These are phyloP conservation scores for Cyclargus thomasi DNA, from an alignment of 1,140 invertebrate genomes.

Conservation along the genomic window DNA sequence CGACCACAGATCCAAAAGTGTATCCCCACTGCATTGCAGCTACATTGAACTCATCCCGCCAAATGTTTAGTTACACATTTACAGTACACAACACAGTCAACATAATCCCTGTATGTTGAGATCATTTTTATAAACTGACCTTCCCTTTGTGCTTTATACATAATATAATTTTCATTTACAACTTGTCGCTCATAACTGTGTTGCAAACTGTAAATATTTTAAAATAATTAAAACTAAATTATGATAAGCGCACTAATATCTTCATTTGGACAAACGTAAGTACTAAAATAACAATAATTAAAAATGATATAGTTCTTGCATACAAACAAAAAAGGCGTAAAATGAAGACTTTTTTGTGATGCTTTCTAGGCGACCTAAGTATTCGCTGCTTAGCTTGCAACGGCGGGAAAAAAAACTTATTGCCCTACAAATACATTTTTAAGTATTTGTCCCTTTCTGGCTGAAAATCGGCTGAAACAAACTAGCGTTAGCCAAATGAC, in stretches of 20 bases:
- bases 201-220: conserved; percentile 21
- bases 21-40: conserved; percentile 67
- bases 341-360: conserved; percentile 8
- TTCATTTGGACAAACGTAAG: conserved; percentile 12
- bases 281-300: background rate
- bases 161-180: conserved; percentile 13
- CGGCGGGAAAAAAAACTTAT: background rate
- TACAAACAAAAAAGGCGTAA: conserved; percentile 14
- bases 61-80: conserved; percentile 22
- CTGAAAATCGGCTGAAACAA: background rate
- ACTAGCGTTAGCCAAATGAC: background rate
- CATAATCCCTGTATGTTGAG: conserved; percentile 17
- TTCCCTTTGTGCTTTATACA: conserved; percentile 16
- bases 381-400: conserved; percentile 2
- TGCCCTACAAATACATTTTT: background rate
- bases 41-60: conserved; percentile 39
- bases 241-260: conserved; percentile 11
- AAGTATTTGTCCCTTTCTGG: background rate
- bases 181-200: conserved; percentile 17
- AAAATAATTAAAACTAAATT: conserved; percentile 23
- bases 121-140: conserved; percentile 13
- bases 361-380: background rate
- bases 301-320: conserved; percentile 3
- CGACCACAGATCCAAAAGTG: conserved; percentile 36
- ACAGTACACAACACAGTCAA: conserved; percentile 22